Base-by-base conservation (phyloP, 2,888 invertebrate species). In the Nudaria mundana region DNA sequence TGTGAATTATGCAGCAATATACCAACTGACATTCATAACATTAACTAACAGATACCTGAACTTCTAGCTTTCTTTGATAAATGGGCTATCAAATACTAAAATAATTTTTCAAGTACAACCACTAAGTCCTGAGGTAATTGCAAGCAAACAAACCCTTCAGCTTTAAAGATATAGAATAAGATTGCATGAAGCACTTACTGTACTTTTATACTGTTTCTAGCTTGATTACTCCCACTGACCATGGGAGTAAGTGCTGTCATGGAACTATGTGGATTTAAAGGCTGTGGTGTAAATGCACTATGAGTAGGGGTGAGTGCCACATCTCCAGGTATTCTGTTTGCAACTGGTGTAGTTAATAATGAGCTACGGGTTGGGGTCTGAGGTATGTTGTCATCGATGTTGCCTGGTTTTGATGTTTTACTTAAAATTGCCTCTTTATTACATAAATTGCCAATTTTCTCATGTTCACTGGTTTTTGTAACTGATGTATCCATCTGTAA, bases 151-250 rank as follows among this genome's bases (percentile, higher is more conserved):
- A n/a, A n/a, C n/a, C n/a, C n/a, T n/a, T n/a, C n/a, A n/a, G n/a
- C n/a, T n/a, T n/a, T n/a, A n/a, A n/a, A n/a, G n/a, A n/a, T n/a
- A n/a, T n/a, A n/a, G n/a, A n/a, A n/a, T n/a, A n/a, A n/a, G n/a
- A n/a, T n/a, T n/a, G n/a, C n/a, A n/a, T n/a, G n/a, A 3, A 30
- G 15, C 23, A 68, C 90, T 84, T 72, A 92, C 92, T 92, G 92
- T 43, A 92, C 67, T 76, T 91, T 91, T 10, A 92, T 89, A 54
- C 91, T 91, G 53, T 89, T 91, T 50, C 88, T 90, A 2, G 91
- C 91, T 71, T 91, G 91, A 63, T 82, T 89, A 3, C 87, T 83
- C 10, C 90, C 91, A 60, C 89, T 82, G 1, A 89, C 77, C 67
- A 87, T 80, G 6, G 89, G 88, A 12, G 90, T 90, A 25, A 90